Percentiles rank a stretch among this genome's conserved stretches.
Evolutionary conservation across 2,888 invertebrate genomes (phyloP).

Genomic region (Cerastis rubricosa): DNA sequence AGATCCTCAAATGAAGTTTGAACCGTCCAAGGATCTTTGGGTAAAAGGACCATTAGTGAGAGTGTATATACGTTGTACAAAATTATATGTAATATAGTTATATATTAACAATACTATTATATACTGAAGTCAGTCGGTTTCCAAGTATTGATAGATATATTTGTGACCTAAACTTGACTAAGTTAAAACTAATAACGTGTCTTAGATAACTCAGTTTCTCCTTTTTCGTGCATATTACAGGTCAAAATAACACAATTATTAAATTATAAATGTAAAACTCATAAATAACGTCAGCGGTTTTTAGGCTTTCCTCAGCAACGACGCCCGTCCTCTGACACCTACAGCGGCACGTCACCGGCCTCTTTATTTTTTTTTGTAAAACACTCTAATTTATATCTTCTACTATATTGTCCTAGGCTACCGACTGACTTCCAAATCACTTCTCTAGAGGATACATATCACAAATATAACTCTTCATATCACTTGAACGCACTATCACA

Average conservation of each 20-base stretch:
- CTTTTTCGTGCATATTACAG: too few relatives aligned
- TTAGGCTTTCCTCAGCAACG: background rate
- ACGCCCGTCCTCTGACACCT: background rate
- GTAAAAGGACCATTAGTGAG: conserved; percentile 80
- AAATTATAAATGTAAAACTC: too few relatives aligned
- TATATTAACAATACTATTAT: conserved; percentile 32
- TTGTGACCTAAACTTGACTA: background rate
- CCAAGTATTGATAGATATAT: background rate
- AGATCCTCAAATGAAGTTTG: conserved; percentile 75
- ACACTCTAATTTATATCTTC: background rate
- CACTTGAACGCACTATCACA: conserved; percentile 58
- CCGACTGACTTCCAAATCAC: conserved; percentile 50
- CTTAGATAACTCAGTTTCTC: conserved; percentile 30
- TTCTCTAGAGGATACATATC: conserved; percentile 64
- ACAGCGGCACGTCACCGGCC: background rate
- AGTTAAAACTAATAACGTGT: background rate
- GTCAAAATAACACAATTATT: too few relatives aligned
- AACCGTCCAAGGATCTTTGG: conserved; percentile 83
- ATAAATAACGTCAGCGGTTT: background rate
- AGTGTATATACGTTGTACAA: conserved; percentile 76
- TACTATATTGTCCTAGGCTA: background rate
- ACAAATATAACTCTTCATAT: conserved; percentile 64
- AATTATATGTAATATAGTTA: conserved; percentile 59
- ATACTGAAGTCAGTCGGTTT: conserved; percentile 50
- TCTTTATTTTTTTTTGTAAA: background rate